These are phyloP conservation scores for Cheirogaleus major DNA, from an alignment of 2,797 vertebrate genomes.

Conservation along the genomic window DNA sequence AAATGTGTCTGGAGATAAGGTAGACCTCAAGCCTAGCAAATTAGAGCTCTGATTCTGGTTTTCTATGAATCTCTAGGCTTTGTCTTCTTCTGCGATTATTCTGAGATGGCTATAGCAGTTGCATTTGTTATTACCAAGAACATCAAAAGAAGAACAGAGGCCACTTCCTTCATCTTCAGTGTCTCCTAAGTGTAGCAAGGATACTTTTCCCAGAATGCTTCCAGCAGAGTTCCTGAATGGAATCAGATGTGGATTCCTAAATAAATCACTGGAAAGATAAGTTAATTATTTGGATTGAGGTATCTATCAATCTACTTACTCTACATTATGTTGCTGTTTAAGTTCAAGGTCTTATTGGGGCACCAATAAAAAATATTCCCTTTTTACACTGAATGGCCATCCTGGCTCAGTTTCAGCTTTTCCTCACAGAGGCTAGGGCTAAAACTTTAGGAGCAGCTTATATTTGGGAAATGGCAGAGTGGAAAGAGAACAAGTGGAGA, in stretches of 20 bases:
- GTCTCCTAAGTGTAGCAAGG: not conserved
- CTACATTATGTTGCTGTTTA: not conserved
- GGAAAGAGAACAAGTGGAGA: not conserved
- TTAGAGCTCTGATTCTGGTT: not conserved
- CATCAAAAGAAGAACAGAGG: not conserved
- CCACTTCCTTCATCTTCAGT: not conserved
- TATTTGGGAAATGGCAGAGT: not conserved
- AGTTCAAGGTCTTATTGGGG: not conserved
- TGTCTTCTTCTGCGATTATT: fast-evolving
- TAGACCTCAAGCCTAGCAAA: not conserved
- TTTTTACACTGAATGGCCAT: not conserved
- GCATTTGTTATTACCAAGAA: not conserved
- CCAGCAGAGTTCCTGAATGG: not conserved
- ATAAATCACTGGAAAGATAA: not conserved
- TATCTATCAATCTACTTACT: not conserved
- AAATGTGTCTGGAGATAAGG: not conserved
- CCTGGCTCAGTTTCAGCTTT: not conserved
- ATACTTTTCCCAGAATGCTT: not conserved
- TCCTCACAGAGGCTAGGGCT: not conserved
- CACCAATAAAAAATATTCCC: not conserved
- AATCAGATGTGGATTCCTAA: not conserved
- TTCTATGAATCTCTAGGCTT: not conserved
- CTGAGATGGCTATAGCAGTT: fast-evolving
- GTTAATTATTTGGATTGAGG: not conserved
- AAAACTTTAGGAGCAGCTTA: not conserved